Evolutionary conservation across 2,797 vertebrate species (phyloP).

Genomic region (Eurystomus glaucurus): DNA sequence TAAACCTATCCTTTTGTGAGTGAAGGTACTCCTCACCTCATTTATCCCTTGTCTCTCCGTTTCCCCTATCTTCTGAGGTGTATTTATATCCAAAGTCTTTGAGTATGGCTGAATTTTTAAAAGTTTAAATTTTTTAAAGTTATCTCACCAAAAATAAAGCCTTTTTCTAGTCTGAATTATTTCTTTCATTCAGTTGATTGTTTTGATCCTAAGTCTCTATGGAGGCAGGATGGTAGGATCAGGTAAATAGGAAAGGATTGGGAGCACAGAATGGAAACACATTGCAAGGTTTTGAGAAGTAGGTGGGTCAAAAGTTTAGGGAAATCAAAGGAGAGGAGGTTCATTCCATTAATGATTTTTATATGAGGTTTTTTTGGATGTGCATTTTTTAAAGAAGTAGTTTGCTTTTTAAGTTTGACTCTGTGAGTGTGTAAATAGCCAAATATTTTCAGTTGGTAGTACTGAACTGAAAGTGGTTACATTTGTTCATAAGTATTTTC

Average conservation of each 20-base stretch:
- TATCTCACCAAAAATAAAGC: not conserved
- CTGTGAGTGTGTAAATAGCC: not conserved
- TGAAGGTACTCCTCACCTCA: not conserved
- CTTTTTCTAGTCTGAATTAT: not conserved
- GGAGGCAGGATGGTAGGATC: not conserved
- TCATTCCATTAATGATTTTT: not conserved
- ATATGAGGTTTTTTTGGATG: not conserved
- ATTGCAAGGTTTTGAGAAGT: not conserved
- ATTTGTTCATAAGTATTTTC: not conserved
- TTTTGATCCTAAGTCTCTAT: not conserved
- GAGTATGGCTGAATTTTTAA: not conserved
- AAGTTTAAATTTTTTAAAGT: not conserved
- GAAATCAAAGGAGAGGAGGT: not conserved
- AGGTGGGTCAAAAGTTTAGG: not conserved
- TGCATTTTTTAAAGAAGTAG: not conserved
- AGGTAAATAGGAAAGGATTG: not conserved
- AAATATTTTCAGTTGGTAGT: not conserved
- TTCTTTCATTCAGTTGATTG: not conserved
- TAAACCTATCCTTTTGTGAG: not conserved
- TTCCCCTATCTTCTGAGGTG: not conserved
- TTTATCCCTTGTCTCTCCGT: not conserved
- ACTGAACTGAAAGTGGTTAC: not conserved
- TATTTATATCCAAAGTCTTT: not conserved
- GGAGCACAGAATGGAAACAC: not conserved
- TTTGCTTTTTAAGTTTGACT: not conserved